Conservation (phyloP, 1,140 invertebrate genomes). For the Mycetomoellerius zeteki region DNA sequence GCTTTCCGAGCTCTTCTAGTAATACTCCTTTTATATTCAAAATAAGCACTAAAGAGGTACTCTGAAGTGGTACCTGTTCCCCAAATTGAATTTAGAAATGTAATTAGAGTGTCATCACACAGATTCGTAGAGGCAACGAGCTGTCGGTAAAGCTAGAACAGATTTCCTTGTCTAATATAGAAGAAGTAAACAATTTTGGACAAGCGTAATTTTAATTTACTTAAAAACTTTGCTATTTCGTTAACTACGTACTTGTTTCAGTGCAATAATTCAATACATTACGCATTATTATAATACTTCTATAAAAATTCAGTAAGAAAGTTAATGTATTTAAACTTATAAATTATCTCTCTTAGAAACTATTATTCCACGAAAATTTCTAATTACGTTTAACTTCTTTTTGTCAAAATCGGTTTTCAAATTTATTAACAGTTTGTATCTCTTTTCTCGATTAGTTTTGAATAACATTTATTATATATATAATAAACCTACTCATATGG, state of each 20-base stretch:
- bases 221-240: conserved; percentile 19
- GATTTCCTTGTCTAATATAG: not conserved
- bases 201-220: not conserved
- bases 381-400: not conserved
- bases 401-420: not conserved
- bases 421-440: not conserved
- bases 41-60: not conserved
- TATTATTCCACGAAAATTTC: not conserved
- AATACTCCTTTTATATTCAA: not conserved
- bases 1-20: not conserved
- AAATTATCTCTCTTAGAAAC: not conserved
- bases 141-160: not conserved
- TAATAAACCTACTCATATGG: conserved; percentile 85
- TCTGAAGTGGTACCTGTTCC: not conserved
- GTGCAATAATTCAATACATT: not conserved
- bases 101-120: not conserved
- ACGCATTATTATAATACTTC: not conserved
- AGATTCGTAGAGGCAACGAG: not conserved
- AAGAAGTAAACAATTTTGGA: not conserved
- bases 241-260: not conserved
- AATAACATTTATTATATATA: conserved; percentile 14
- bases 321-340: not conserved
- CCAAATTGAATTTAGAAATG: not conserved
- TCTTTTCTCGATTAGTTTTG: not conserved
- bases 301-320: not conserved